A percentile compares a stretch with the other conserved stretches of the same genome.
Evolutionary conservation across 2,797 vertebrate genomes (phyloP).

Genomic region (Eurystomus glaucurus): DNA sequence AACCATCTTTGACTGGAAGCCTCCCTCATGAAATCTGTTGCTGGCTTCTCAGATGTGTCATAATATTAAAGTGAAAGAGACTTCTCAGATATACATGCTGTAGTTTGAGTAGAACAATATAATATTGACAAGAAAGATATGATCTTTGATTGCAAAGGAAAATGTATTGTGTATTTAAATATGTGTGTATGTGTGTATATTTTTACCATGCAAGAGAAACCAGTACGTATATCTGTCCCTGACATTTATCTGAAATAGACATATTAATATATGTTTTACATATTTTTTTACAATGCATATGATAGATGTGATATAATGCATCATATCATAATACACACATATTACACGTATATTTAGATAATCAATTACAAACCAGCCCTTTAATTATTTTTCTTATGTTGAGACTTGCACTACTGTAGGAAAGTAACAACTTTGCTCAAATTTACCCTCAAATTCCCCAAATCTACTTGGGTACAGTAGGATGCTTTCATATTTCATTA

Average conservation of each 20-base stretch:
- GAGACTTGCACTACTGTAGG: not conserved
- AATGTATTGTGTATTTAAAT: not conserved
- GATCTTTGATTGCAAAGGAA: not conserved
- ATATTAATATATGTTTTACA: not conserved
- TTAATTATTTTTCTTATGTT: not conserved
- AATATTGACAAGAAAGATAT: not conserved
- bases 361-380: not conserved
- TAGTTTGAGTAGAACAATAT: not conserved
- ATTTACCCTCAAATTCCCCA: not conserved
- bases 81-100: accelerated
- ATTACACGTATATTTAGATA: not conserved
- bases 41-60: not conserved
- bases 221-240: not conserved
- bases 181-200: not conserved
- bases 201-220: not conserved
- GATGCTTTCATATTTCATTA: not conserved
- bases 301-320: too few species aligned
- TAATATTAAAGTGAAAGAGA: not conserved
- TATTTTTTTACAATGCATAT: not conserved
- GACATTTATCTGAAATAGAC: not conserved
- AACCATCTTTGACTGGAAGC: not conserved
- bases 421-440: not conserved
- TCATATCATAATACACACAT: not conserved
- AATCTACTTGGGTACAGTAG: not conserved
- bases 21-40: accelerated